Percentiles rank a stretch among this genome's conserved stretches.
These are phyloP conservation scores for Trypoxylon attenuatum DNA, from an alignment of 2,888 invertebrate species.

Conservation along the genomic window DNA sequence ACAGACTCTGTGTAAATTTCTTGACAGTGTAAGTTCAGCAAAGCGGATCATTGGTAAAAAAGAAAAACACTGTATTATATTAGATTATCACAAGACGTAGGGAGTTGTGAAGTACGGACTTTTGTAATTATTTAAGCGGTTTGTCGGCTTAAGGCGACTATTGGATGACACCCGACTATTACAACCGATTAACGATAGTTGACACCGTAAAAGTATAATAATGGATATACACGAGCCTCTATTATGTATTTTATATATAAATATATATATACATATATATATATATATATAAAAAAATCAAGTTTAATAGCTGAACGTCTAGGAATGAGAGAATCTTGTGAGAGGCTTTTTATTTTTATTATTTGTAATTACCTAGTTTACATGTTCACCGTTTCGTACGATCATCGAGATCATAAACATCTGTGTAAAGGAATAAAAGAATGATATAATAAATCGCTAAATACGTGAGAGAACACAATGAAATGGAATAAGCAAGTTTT, in stretches of 20 bases:
- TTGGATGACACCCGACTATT: too few relatives aligned
- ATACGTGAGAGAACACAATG: constrained; percentile 52
- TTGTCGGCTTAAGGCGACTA: constrained; percentile 42
- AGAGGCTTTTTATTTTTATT: constrained; percentile 72
- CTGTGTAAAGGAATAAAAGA: constrained; percentile 64
- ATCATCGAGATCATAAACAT: constrained; percentile 64
- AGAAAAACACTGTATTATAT: constrained; percentile 67
- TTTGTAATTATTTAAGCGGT: constrained; percentile 70
- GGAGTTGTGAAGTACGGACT: constrained; percentile 67
- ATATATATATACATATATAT: constrained; percentile 53
- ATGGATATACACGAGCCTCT: constrained; percentile 69
- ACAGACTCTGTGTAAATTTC: constrained; percentile 67
- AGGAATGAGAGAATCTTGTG: constrained; percentile 65
- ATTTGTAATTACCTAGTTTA: constrained; percentile 71
- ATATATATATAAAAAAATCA: constrained; percentile 57
- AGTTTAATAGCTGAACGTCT: constrained; percentile 66
- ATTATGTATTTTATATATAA: constrained; percentile 73
- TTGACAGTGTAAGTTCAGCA: constrained; percentile 64
- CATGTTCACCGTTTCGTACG: constrained; percentile 70
- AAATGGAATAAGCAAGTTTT: constrained; percentile 38
- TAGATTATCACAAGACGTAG: constrained; percentile 70
- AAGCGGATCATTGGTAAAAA: constrained; percentile 62
- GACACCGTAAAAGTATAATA: constrained; percentile 53
- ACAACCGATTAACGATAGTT: constrained; percentile 49
- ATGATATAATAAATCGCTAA: constrained; percentile 63